These are phyloP conservation scores for Drosophila nr. perissopoda DNA, from an alignment of 2,888 invertebrate species.

Conservation along the genomic window DNA sequence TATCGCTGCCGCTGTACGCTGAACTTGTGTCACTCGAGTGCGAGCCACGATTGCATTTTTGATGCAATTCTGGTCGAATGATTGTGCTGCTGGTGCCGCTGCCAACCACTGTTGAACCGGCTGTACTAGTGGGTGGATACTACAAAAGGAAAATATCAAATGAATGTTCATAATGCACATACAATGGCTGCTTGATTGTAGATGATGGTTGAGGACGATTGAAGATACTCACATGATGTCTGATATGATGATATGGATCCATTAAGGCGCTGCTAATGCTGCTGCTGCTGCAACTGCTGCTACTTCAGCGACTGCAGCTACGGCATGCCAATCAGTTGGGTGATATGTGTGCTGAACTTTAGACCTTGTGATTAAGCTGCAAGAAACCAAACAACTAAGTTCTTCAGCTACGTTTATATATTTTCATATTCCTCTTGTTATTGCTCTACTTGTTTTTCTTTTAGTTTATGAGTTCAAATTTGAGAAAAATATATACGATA, in stretches of 20 bases:
- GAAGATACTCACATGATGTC: slow-evolving; percentile 77
- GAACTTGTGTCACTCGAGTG: slow-evolving; percentile 97
- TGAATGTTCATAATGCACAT: slow-evolving; percentile 33
- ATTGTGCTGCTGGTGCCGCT: slow-evolving; percentile 54
- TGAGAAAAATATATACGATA: not conserved
- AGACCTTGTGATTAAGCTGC: slow-evolving; percentile 47
- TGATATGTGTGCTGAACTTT: slow-evolving; percentile 59
- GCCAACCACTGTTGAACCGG: slow-evolving; percentile 44
- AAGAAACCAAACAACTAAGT: slow-evolving; percentile 18
- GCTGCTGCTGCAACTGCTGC: slow-evolving; percentile 37
- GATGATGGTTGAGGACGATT: slow-evolving; percentile 1
- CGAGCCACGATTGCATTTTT: slow-evolving; percentile 93
- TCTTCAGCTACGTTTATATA: slow-evolving; percentile 11
- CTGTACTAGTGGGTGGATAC: slow-evolving; percentile 60
- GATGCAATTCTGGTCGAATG: slow-evolving; percentile 90
- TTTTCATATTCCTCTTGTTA: not conserved
- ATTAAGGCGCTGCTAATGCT: slow-evolving; percentile 68
- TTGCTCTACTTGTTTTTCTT: not conserved
- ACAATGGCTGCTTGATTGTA: slow-evolving; percentile 30
- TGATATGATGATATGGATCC: slow-evolving; percentile 83
- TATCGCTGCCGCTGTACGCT: slow-evolving; percentile 98
- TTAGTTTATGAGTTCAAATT: not conserved
- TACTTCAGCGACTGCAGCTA: slow-evolving; percentile 42
- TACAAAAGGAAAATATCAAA: slow-evolving; percentile 15
- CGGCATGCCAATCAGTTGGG: slow-evolving; percentile 55